phyloP scores from a whole-genome alignment of 2,888 invertebrate species.

The Drosophila infuscata region DNA sequence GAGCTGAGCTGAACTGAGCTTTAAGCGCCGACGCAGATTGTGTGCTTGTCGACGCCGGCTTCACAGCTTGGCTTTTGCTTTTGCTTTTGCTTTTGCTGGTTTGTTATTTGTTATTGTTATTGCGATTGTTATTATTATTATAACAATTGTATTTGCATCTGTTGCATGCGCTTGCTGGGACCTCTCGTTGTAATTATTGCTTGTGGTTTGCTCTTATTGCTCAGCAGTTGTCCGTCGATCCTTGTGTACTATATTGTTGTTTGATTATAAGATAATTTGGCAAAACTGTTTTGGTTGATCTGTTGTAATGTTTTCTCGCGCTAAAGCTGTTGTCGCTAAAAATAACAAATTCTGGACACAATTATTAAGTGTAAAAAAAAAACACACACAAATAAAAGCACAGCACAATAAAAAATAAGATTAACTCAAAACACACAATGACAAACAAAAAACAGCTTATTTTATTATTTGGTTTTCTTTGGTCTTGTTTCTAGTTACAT shows the following conservation, averaged over 20 bases:
- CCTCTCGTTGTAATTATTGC: conserved; percentile 12
- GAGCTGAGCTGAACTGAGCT: conserved; percentile 47
- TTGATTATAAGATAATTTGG: conserved; percentile 51
- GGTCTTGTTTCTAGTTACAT: conserved; percentile 4
- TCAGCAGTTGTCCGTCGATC: conserved; percentile 16
- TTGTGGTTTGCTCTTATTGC: conserved; percentile 19
- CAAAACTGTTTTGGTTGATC: conserved; percentile 25
- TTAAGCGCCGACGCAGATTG: conserved; percentile 38
- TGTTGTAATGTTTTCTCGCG: conserved; percentile 4
- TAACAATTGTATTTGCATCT: conserved; percentile 26
- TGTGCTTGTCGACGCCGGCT: conserved; percentile 27
- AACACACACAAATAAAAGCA: neutral
- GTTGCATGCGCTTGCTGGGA: conserved; percentile 45
- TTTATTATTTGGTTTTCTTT: conserved; percentile 9
- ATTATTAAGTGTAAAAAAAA: neutral
- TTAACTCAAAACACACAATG: conserved; percentile 6
- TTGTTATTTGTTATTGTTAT: neutral
- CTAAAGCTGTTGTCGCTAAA: neutral
- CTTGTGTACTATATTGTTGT: conserved; percentile 17
- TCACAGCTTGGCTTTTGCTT: too few species aligned
- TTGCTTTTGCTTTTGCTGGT: neutral
- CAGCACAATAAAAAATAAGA: conserved; percentile 10
- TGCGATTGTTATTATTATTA: conserved; percentile 2
- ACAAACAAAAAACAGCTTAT: conserved; percentile 15
- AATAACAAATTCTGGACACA: conserved; percentile 1